Evolutionary conservation across 2,113 vertebrate species (phyloP).

Genomic region (Oncorhynchus keta): DNA sequence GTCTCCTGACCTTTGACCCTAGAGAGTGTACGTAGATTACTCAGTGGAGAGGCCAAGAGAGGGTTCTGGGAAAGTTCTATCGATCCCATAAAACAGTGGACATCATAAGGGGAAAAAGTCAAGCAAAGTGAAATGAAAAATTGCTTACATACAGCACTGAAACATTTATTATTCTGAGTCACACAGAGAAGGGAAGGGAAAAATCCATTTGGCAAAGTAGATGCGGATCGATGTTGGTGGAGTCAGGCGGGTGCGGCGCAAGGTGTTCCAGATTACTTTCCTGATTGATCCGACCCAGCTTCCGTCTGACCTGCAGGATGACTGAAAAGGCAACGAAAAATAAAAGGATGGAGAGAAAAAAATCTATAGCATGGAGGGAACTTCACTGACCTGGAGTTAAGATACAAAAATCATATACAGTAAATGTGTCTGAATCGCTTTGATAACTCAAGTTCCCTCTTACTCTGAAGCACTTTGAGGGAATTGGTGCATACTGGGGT

Average conservation of each 20-base stretch:
- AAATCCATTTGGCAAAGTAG: conserved; percentile 80
- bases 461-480: conserved; percentile 21
- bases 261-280: conserved; percentile 73
- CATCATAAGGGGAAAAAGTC: conserved; percentile 59
- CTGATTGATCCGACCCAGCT: conserved; percentile 74
- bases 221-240: conserved; percentile 76
- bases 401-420: conserved; percentile 64
- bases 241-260: conserved; percentile 66
- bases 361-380: conserved; percentile 68
- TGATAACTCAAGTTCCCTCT: conserved; percentile 55
- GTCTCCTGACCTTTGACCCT: conserved; percentile 51
- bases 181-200: conserved; percentile 59
- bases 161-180: conserved; percentile 74
- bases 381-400: conserved; percentile 61
- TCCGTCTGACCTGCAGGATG: conserved; percentile 72
- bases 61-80: conserved; percentile 59
- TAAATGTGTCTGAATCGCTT: conserved; percentile 62
- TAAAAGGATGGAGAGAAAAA: conserved; percentile 65
- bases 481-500: conserved; percentile 14
- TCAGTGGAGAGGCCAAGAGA: conserved; percentile 18
- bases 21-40: conserved; percentile 35
- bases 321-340: conserved; percentile 53
- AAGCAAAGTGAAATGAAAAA: conserved; percentile 75
- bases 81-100: conserved; percentile 53
- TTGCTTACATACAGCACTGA: conserved; percentile 66